Percentiles rank a stretch among this genome's conserved stretches.
These are phyloP conservation scores for Apostichopus japonicus DNA, from an alignment of 35 echinoderm and acorn worm genomes.

Conservation along the genomic window DNA sequence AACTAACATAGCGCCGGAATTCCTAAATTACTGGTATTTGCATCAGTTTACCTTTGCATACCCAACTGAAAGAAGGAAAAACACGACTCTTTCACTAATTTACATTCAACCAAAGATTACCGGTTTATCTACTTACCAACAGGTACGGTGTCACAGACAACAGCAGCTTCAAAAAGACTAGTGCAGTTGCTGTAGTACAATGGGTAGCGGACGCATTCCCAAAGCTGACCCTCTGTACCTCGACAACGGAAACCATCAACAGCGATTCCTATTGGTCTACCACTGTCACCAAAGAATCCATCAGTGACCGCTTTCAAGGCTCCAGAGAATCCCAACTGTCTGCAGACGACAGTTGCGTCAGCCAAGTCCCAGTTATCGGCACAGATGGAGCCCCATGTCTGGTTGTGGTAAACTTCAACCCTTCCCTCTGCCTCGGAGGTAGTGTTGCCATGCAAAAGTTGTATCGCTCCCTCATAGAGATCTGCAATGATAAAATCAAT, in stretches of 20 bases:
- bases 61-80: background rate
- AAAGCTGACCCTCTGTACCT: background rate
- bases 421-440: background rate
- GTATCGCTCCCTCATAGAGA: background rate
- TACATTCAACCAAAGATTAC: background rate
- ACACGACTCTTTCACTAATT: background rate
- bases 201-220: background rate
- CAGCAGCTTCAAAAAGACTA: background rate
- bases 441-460: background rate
- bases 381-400: background rate
- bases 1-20: background rate
- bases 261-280: background rate
- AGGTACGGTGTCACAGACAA: background rate
- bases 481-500: background rate
- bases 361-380: conserved; percentile 4
- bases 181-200: background rate
- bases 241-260: background rate
- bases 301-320: background rate
- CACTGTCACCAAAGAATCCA: conserved; percentile 6
- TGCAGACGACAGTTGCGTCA: conserved; percentile 28
- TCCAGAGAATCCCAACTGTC: conserved; percentile 39
- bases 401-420: conserved; percentile 3
- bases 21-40: background rate
- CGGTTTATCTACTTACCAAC: background rate
- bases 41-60: background rate